These are phyloP conservation scores for Cheilosia scutellata DNA, from an alignment of 2,888 invertebrate species.

Conservation along the genomic window DNA sequence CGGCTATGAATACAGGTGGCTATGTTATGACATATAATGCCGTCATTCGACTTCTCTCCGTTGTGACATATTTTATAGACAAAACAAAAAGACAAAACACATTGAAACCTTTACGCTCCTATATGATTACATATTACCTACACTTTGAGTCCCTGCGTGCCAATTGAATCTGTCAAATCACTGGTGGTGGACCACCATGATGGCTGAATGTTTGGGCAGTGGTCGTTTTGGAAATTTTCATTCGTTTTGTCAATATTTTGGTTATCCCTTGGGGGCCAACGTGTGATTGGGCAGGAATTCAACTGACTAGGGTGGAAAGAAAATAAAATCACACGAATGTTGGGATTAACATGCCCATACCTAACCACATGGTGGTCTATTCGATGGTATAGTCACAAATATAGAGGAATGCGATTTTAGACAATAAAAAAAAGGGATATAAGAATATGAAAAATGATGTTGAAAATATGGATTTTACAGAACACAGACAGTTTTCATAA, in stretches of 20 bases:
- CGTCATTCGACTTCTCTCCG: conserved; percentile 14
- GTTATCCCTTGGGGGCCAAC: conserved; percentile 46
- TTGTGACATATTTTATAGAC: conserved; percentile 9
- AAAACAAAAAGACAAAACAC: background rate
- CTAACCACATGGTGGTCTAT: conserved; percentile 25
- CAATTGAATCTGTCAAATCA: conserved; percentile 49
- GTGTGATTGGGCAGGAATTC: conserved; percentile 48
- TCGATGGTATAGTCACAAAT: conserved; percentile 3
- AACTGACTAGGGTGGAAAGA: conserved; percentile 23
- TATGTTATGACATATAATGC: conserved; percentile 23
- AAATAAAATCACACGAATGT: conserved; percentile 19
- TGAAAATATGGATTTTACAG: conserved; percentile 22
- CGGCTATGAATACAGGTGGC: background rate
- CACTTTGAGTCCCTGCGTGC: conserved; percentile 25
- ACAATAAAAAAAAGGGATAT: conserved; percentile 12
- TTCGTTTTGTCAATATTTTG: conserved; percentile 36
- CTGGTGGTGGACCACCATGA: conserved; percentile 37
- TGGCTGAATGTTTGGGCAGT: conserved; percentile 17
- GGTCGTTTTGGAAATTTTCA: conserved; percentile 17
- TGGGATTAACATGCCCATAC: conserved; percentile 35
- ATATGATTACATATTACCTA: conserved; percentile 6
- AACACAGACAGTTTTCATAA: conserved; percentile 18
- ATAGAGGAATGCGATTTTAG: conserved; percentile 11
- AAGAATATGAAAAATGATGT: conserved; percentile 53
- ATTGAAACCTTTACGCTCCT: conserved; percentile 10